Conservation (phyloP, 1,140 invertebrate species). For the Monochamus saltuarius region DNA sequence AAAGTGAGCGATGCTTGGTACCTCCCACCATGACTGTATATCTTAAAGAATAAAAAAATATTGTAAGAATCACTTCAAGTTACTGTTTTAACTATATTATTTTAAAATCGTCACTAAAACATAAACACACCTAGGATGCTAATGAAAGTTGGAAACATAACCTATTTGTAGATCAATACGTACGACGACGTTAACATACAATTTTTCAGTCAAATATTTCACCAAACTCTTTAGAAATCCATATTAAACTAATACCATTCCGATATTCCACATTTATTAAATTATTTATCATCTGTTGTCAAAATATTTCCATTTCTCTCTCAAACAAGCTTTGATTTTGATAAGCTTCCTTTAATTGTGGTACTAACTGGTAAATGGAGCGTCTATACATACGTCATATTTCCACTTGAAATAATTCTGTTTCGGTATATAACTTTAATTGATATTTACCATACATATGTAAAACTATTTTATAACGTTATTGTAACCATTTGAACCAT, state of each 20-base stretch:
- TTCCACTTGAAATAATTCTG: too few relatives aligned
- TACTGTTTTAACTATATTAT: conserved; percentile 44
- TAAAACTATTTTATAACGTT: too few relatives aligned
- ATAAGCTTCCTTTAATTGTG: not conserved
- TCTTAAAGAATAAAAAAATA: conserved; percentile 67
- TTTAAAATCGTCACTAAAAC: conserved; percentile 39
- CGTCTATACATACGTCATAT: not conserved
- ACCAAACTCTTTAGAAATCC: conserved; percentile 3
- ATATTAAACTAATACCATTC: conserved; percentile 1
- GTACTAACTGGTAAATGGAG: conserved; percentile 3
- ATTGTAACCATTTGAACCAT: too few relatives aligned
- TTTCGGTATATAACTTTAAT: too few relatives aligned
- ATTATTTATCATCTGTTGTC: conserved; percentile 26
- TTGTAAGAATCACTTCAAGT: conserved; percentile 37
- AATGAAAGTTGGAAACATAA: conserved; percentile 74
- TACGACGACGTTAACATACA: conserved; percentile 34
- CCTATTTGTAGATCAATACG: conserved; percentile 56
- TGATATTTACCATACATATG: too few relatives aligned
- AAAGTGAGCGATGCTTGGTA: conserved; percentile 96
- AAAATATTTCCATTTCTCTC: conserved; percentile 11
- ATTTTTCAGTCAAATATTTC: conserved; percentile 10
- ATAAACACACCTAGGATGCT: conserved; percentile 65
- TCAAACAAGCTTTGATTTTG: not conserved
- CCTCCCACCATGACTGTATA: conserved; percentile 98
- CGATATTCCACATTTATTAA: conserved; percentile 7